Evolutionary conservation across 2,113 vertebrate genomes (phyloP), one percentile per base, ranked within the genome.

Genomic region (Meriones unguiculatus): DNA sequence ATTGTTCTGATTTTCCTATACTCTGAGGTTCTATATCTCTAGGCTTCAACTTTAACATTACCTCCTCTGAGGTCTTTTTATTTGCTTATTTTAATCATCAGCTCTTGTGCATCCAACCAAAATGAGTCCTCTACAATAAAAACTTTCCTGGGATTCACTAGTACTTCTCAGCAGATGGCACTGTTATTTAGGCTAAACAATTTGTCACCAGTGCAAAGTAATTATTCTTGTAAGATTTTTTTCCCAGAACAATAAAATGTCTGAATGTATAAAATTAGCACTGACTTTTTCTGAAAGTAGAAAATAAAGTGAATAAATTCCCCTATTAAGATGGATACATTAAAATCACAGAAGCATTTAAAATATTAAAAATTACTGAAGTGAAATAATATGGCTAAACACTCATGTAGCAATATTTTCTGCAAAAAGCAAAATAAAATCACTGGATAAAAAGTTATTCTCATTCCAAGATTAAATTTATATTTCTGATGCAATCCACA

Each of bases 141-240:
- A 98, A 97, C 46, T 96, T 96, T 92, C 62, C 92, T 97, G 93
- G 46, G 96, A 98, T 80, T 95, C 97, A 87, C 94, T 95, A 12
- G 41, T 96, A 46, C 93, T 97, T 98, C 98, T 98, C 98, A 98
- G 98, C 97, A 98, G 98, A 98, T 98, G 98, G 98, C 98, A 98
- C 97, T 98, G 94, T 98, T 98, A 99, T 98, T 99, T 98, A 98
- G 98, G 96, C 93, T 98, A 98, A 98, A 91, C 77, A 88, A 85
- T 97, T 93, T 97, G 87, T 91, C 95, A 97, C 57, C 57, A 92
- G 95, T 96, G 92, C 89, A 98, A 98, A 52, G 80, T 84, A 98
- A 98, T 98, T 97, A 97, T 95, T 91, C 93, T 96, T 46, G 94
- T 64, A 77, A 1, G 4, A 11, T n/a, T 77, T 94, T 57, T 57